Evolutionary conservation across 2,113 vertebrate species (phyloP).

Genomic region (Platysteira castanea): DNA sequence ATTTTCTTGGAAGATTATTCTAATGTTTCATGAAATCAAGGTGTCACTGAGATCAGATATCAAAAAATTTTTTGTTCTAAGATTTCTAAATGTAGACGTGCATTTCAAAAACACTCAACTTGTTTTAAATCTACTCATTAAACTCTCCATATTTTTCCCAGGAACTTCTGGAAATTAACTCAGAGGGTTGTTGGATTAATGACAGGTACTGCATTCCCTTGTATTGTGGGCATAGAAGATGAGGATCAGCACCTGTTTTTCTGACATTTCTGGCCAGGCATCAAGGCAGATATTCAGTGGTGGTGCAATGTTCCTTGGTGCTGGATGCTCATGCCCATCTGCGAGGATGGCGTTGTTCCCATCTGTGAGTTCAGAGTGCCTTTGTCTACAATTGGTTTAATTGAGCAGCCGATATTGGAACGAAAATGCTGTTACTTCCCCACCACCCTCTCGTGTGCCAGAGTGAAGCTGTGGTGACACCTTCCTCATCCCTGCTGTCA

Average conservation of each 20-base stretch:
- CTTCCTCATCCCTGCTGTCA: neutral
- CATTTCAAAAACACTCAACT: neutral
- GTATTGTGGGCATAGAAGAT: neutral
- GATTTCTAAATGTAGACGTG: neutral
- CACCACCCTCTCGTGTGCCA: neutral
- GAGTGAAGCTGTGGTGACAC: neutral
- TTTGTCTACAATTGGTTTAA: constrained; percentile 37
- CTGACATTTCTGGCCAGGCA: neutral
- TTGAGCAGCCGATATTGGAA: neutral
- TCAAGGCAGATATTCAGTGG: neutral
- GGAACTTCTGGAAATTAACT: neutral
- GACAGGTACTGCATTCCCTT: neutral
- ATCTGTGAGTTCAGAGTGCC: neutral
- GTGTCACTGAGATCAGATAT: neutral
- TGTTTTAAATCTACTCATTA: neutral
- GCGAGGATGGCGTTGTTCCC: constrained; percentile 19
- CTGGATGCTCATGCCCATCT: constrained; percentile 29
- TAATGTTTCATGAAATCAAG: neutral
- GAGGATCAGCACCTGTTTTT: constrained; percentile 22
- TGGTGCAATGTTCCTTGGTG: constrained; percentile 3
- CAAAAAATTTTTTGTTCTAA: neutral
- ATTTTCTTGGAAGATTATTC: neutral
- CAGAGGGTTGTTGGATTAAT: neutral
- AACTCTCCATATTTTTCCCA: neutral
- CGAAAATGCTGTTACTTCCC: neutral